phyloP scores from a whole-genome alignment of 2,113 vertebrate species.

The Psammodynastes pulverulentus region DNA sequence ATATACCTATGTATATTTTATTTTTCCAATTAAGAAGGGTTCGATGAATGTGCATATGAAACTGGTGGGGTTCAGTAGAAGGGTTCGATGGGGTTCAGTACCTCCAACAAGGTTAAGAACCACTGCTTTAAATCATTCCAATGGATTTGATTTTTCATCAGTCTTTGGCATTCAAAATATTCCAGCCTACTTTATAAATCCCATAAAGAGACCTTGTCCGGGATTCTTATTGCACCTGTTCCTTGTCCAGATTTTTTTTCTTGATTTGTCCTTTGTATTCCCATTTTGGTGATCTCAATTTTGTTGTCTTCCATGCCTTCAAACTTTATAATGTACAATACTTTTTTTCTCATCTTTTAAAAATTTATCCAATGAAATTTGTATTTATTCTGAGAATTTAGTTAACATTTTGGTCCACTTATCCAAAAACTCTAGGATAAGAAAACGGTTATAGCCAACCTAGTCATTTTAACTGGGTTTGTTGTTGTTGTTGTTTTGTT shows the following conservation, averaged over 20 bases:
- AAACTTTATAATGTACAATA: not conserved
- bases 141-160: not conserved
- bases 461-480: not conserved
- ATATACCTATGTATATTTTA: no score
- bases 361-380: not conserved
- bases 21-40: no score
- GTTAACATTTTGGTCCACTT: not conserved
- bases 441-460: not conserved
- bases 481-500: no score
- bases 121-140: not conserved
- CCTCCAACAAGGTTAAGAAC: no score
- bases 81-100: no score
- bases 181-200: not conserved
- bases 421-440: not conserved
- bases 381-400: not conserved
- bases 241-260: not conserved
- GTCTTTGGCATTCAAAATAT: not conserved
- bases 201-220: not conserved
- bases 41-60: no score
- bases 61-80: no score
- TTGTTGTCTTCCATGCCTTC: not conserved
- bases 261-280: not conserved
- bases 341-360: not conserved
- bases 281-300: not conserved
- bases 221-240: not conserved